Evolutionary conservation across 2,888 invertebrate genomes (phyloP).

Genomic region (Meghimatium bilineatum): DNA sequence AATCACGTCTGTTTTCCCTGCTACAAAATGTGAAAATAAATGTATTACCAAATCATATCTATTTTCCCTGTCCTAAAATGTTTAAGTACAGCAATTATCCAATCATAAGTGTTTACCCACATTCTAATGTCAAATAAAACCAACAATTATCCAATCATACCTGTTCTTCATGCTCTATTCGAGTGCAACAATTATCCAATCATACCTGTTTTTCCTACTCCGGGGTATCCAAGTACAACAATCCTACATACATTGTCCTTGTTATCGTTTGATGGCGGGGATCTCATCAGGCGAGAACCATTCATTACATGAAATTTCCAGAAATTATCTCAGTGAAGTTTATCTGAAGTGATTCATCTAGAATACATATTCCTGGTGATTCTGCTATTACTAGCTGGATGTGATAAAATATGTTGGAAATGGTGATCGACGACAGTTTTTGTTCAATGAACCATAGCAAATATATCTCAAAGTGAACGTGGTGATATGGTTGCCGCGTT

Average conservation of each 20-base stretch:
- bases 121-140: no score
- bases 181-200: neutral
- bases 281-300: slow-evolving; percentile 47
- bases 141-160: no score
- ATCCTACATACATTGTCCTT: slow-evolving; percentile 59
- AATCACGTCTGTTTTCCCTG: no score
- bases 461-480: neutral
- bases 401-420: neutral
- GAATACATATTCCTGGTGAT: no score
- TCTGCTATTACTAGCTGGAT: neutral
- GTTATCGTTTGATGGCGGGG: slow-evolving; percentile 44
- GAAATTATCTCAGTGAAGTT: neutral
- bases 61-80: no score
- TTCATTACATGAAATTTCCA: slow-evolving; percentile 38
- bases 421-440: neutral
- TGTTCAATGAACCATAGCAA: neutral
- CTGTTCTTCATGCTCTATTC: neutral
- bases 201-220: slow-evolving; percentile 66
- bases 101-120: no score
- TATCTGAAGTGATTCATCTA: neutral
- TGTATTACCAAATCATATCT: no score
- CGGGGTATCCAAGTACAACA: slow-evolving; percentile 62
- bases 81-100: no score
- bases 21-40: no score
- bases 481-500: neutral